A percentile compares a stretch with the other conserved stretches of the same genome.
Evolutionary conservation across 2,113 vertebrate species (phyloP).

Genomic region (Hippopotamus amphibius): DNA sequence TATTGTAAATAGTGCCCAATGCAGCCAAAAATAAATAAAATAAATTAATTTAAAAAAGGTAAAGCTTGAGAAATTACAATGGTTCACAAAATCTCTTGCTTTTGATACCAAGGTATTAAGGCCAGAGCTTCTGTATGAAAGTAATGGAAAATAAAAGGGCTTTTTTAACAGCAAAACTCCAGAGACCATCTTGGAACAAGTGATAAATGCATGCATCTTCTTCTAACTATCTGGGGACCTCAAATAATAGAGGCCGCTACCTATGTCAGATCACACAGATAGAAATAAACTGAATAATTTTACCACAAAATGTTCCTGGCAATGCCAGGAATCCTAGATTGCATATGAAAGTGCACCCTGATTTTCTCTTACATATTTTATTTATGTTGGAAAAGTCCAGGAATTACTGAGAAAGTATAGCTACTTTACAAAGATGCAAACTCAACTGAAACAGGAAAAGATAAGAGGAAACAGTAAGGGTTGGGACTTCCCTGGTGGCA

Average conservation of each 20-base stretch:
- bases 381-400: background rate
- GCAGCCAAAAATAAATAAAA: no score
- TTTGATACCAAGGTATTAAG: background rate
- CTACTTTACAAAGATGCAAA: background rate
- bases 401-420: constrained; percentile 8
- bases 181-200: background rate
- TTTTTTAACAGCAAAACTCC: background rate
- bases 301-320: background rate
- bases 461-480: background rate
- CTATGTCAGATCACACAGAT: background rate
- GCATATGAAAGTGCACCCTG: background rate
- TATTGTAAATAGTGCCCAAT: no score
- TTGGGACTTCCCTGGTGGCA: no score
- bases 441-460: background rate
- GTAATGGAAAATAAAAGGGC: background rate
- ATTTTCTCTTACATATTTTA: background rate
- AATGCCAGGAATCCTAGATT: background rate
- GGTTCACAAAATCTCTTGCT: background rate
- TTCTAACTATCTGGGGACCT: background rate
- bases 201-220: background rate
- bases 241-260: background rate
- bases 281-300: background rate
- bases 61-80: background rate
- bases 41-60: background rate
- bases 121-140: background rate